Evolutionary conservation across 2,113 vertebrate species (phyloP).

Genomic region (Brachyhypopomus occidentalis): DNA sequence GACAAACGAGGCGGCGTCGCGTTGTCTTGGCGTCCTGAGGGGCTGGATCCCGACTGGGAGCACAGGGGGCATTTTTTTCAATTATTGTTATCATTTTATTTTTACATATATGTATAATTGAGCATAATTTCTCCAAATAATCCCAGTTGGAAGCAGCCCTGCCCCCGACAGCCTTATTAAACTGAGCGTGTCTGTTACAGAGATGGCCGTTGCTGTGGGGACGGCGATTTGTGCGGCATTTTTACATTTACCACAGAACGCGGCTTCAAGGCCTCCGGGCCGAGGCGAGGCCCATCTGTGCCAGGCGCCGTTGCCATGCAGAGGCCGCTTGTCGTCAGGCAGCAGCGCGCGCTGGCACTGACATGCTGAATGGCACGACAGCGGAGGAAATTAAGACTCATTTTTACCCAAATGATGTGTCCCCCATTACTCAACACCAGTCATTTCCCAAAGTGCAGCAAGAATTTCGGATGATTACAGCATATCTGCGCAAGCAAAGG

Average conservation of each 20-base stretch:
- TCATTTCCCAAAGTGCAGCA: slow-evolving; percentile 25
- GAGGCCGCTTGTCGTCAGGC: slow-evolving; percentile 25
- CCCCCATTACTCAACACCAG: slow-evolving; percentile 14
- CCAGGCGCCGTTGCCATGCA: slow-evolving; percentile 27
- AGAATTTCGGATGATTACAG: slow-evolving; percentile 43
- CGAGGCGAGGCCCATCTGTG: background rate
- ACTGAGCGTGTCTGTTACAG: slow-evolving; percentile 41
- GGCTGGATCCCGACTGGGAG: slow-evolving; percentile 36
- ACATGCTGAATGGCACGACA: slow-evolving; percentile 28
- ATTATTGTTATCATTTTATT: slow-evolving; percentile 20
- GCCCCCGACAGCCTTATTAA: background rate
- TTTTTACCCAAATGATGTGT: slow-evolving; percentile 43
- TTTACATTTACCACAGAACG: background rate
- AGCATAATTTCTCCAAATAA: slow-evolving; percentile 49
- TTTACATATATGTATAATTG: slow-evolving; percentile 47
- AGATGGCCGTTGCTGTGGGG: background rate
- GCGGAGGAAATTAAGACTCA: slow-evolving; percentile 33
- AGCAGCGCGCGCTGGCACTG: slow-evolving; percentile 4
- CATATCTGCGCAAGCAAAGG: slow-evolving; percentile 31
- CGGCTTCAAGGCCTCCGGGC: slow-evolving; percentile 18
- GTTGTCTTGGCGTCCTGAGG: slow-evolving; percentile 48
- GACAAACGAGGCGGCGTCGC: slow-evolving; percentile 40
- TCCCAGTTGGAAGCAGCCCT: slow-evolving; percentile 19
- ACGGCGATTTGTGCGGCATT: slow-evolving; percentile 13
- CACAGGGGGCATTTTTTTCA: background rate